phyloP scores from a whole-genome alignment of 2,113 vertebrate genomes.

The Grammatotria lemairii region DNA sequence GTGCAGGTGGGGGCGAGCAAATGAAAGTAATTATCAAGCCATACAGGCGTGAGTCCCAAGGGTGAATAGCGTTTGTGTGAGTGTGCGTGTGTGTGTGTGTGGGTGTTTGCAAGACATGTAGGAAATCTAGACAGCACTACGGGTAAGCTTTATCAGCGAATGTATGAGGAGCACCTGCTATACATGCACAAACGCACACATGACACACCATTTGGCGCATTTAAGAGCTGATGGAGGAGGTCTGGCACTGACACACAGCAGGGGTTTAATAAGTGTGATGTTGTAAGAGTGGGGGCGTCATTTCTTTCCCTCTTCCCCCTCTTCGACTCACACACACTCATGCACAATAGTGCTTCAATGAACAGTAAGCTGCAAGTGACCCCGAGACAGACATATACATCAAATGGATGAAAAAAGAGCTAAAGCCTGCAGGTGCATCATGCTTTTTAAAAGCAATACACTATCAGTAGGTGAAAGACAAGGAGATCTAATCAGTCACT shows the following conservation, averaged over 20 bases:
- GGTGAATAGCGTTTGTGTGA: constrained; percentile 33
- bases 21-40: constrained; percentile 67
- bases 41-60: constrained; percentile 47
- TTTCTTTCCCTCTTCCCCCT: not conserved
- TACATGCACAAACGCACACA: not conserved
- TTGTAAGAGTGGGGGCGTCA: not conserved
- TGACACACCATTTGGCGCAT: constrained; percentile 23
- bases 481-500: not conserved
- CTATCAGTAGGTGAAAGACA: not conserved
- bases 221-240: constrained; percentile 45
- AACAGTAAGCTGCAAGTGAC: not conserved
- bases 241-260: constrained; percentile 37
- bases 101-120: not conserved
- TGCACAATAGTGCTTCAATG: not conserved
- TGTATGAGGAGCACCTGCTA: constrained; percentile 39
- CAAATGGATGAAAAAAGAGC: not conserved
- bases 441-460: not conserved
- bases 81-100: not conserved
- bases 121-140: not conserved
- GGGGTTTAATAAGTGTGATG: constrained; percentile 48
- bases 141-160: constrained; percentile 42
- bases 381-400: not conserved
- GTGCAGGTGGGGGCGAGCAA: constrained; percentile 1
- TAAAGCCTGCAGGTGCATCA: not conserved
- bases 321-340: not conserved